A percentile compares a stretch with the other conserved stretches of the same genome.
These are phyloP conservation scores for Arctocebus calabarensis DNA, from an alignment of 2,797 vertebrate genomes.

Conservation along the genomic window DNA sequence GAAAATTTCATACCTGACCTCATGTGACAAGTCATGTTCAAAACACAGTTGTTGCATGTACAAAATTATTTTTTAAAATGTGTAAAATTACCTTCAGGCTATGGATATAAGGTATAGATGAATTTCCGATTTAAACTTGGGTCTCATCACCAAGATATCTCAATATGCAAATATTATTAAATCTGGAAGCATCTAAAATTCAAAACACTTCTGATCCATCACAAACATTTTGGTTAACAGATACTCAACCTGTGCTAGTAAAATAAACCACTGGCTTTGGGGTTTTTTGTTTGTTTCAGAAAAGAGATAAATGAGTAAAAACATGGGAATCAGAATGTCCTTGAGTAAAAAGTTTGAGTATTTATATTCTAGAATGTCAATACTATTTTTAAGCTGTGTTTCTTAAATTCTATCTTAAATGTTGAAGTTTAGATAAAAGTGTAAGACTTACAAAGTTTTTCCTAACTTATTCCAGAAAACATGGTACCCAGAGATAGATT, in stretches of 20 bases:
- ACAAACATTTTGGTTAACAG: neutral
- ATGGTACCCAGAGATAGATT: neutral
- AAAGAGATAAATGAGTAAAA: slow-evolving; percentile 12
- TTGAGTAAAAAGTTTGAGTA: neutral
- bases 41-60: neutral
- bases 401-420: neutral
- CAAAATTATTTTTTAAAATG: neutral
- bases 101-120: neutral
- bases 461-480: neutral
- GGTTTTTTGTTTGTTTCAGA: slow-evolving; percentile 1
- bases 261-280: neutral
- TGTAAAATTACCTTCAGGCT: neutral
- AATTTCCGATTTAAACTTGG: neutral
- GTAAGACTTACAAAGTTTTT: slow-evolving; percentile 55
- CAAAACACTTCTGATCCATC: neutral
- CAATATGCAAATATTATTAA: neutral
- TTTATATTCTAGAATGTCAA: slow-evolving; percentile 6
- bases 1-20: neutral
- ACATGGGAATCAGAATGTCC: neutral
- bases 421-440: slow-evolving; percentile 1
- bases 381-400: neutral
- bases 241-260: neutral
- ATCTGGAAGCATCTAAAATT: neutral
- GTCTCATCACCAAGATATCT: neutral
- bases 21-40: neutral